Evolutionary conservation across 2,797 vertebrate species (phyloP).

Genomic region (Coregonus ussuriensis): DNA sequence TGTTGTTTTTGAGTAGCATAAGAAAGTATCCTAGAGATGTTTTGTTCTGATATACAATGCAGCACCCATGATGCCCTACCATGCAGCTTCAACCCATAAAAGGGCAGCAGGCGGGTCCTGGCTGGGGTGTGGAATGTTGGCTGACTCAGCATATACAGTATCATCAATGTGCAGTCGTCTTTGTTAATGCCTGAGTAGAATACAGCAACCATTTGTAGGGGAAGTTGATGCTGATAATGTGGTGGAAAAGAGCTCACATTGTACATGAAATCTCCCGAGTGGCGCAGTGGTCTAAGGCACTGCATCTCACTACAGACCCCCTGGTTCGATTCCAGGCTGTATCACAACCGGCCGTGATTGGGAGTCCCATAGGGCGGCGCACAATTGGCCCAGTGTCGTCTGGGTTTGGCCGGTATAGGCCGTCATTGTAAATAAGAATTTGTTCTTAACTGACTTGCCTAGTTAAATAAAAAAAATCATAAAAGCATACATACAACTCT

Average conservation of each 20-base stretch:
- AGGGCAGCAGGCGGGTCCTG: constrained; percentile 47
- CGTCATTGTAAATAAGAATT: too few relatives aligned
- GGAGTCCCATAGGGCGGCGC: too few relatives aligned
- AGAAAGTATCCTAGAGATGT: neutral
- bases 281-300: too few relatives aligned
- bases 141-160: constrained; percentile 40
- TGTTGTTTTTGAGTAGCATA: neutral
- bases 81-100: constrained; percentile 38
- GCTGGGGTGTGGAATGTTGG: constrained; percentile 47
- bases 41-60: constrained; percentile 2
- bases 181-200: constrained; percentile 52
- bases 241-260: neutral
- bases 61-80: neutral
- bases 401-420: too few relatives aligned
- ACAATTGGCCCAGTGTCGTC: too few relatives aligned
- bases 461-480: too few relatives aligned
- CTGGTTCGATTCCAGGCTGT: too few relatives aligned
- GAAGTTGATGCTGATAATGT: constrained; percentile 6
- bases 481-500: neutral
- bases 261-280: neutral
- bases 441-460: too few relatives aligned
- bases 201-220: constrained; percentile 15
- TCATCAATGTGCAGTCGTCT: constrained; percentile 15
- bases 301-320: too few relatives aligned
- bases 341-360: too few relatives aligned